Conservation (phyloP, 1,140 invertebrate species). For the Drosophila suzukii region DNA sequence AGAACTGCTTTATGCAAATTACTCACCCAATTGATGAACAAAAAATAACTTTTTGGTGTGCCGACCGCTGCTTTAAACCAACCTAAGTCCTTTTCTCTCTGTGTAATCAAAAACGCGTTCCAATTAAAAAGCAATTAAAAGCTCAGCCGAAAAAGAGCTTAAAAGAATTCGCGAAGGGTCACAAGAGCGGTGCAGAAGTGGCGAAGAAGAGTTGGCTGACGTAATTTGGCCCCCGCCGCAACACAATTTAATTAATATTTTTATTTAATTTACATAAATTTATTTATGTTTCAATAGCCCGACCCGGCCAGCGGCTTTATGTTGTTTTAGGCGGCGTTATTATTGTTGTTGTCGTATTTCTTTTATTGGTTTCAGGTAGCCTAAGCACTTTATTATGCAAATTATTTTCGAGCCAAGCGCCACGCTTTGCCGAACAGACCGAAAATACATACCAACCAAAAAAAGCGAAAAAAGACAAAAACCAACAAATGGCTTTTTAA, state of each 20-base stretch:
- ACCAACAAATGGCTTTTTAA: constrained; percentile 55
- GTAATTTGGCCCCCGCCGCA: constrained; percentile 47
- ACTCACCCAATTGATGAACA: too few relatives aligned
- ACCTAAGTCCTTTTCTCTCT: background rate
- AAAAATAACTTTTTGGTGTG: too few relatives aligned
- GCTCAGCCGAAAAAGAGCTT: constrained; percentile 48
- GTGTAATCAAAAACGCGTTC: constrained; percentile 45
- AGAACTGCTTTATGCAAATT: too few relatives aligned
- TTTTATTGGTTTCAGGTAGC: constrained; percentile 79
- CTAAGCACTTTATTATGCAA: constrained; percentile 82
- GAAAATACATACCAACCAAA: constrained; percentile 18
- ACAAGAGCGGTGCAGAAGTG: background rate
- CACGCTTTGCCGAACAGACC: constrained; percentile 73
- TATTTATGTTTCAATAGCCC: constrained; percentile 74
- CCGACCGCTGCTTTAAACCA: background rate
- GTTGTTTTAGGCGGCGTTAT: constrained; percentile 34
- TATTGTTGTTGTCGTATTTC: constrained; percentile 43
- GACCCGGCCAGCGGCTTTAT: constrained; percentile 33
- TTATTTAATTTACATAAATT: constrained; percentile 81
- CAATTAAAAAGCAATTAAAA: constrained; percentile 80
- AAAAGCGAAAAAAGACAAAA: constrained; percentile 20
- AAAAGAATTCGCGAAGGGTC: constrained; percentile 47
- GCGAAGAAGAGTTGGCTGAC: constrained; percentile 46
- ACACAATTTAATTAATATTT: constrained; percentile 77
- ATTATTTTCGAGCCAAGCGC: constrained; percentile 66